Percentiles rank a stretch among this genome's conserved stretches.
These are phyloP conservation scores for Chiloscyllium punctatum DNA, from an alignment of 2,797 vertebrate genomes.

Conservation along the genomic window DNA sequence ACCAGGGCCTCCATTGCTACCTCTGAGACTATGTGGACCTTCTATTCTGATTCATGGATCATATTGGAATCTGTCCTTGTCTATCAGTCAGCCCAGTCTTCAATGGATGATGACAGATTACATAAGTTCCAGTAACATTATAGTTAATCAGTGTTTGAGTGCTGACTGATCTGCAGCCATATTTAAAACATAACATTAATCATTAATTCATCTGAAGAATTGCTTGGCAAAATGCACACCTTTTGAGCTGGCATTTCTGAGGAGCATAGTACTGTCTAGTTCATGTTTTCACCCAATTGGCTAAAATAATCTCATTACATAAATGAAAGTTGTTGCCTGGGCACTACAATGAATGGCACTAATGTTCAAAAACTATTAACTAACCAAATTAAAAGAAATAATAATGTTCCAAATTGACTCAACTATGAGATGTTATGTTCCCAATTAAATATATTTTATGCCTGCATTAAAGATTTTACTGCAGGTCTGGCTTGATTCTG, in stretches of 20 bases:
- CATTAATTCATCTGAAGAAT: background rate
- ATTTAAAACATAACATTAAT: background rate
- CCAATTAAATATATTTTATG: conserved; percentile 18
- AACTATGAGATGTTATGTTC: background rate
- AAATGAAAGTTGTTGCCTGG: background rate
- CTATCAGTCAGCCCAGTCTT: background rate
- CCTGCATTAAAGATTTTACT: background rate
- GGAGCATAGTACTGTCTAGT: too few relatives aligned
- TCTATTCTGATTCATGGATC: background rate
- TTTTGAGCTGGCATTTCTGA: too few relatives aligned
- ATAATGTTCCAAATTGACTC: background rate
- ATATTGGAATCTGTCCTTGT: background rate
- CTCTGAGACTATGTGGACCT: background rate
- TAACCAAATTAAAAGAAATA: conserved; percentile 10
- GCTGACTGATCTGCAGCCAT: background rate
- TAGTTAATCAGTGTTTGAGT: background rate
- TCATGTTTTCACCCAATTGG: too few relatives aligned
- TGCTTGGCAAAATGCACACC: background rate
- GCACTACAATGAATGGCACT: background rate
- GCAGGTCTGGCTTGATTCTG: background rate
- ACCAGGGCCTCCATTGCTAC: background rate
- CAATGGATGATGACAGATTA: too few relatives aligned
- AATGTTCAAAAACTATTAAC: background rate
- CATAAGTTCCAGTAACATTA: background rate
- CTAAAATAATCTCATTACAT: background rate